These are phyloP conservation scores for Pterocles orientalis DNA, from an alignment of 2,113 vertebrate species.

Conservation along the genomic window DNA sequence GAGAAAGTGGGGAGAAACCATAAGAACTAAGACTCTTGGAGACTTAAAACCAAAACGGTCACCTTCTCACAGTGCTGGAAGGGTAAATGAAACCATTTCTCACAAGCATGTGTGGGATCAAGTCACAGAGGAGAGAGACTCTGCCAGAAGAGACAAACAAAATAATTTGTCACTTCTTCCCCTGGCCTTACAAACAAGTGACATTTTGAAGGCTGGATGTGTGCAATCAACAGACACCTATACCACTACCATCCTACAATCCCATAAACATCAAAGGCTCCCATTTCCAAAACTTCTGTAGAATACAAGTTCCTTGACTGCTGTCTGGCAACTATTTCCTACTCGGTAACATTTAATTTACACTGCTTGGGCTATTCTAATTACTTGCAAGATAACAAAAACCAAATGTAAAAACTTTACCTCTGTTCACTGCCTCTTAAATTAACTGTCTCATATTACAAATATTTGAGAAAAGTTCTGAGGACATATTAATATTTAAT, in stretches of 20 bases:
- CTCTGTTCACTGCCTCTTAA: not conserved
- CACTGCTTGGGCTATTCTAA: not conserved
- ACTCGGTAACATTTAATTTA: not conserved
- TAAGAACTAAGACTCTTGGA: not conserved
- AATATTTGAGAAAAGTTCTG: conserved; percentile 46
- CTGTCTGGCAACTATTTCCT: not conserved
- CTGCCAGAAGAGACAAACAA: not conserved
- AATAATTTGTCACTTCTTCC: not conserved
- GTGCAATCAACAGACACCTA: not conserved
- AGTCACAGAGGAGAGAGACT: not conserved
- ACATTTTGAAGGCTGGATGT: not conserved
- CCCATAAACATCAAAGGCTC: not conserved
- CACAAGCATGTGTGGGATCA: not conserved
- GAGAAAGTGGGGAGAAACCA: not conserved
- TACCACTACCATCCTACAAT: not conserved
- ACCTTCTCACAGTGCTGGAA: not conserved
- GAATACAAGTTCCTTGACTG: not conserved
- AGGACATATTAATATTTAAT: conserved; percentile 55
- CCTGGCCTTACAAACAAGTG: not conserved
- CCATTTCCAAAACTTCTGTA: not conserved
- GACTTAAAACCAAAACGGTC: not conserved
- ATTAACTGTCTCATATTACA: conserved; percentile 18
- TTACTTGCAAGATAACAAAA: not conserved
- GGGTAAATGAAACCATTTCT: not conserved
- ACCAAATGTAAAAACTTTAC: not conserved